Base-by-base conservation (phyloP, 2,888 invertebrate genomes). In the Acleris cristana region DNA sequence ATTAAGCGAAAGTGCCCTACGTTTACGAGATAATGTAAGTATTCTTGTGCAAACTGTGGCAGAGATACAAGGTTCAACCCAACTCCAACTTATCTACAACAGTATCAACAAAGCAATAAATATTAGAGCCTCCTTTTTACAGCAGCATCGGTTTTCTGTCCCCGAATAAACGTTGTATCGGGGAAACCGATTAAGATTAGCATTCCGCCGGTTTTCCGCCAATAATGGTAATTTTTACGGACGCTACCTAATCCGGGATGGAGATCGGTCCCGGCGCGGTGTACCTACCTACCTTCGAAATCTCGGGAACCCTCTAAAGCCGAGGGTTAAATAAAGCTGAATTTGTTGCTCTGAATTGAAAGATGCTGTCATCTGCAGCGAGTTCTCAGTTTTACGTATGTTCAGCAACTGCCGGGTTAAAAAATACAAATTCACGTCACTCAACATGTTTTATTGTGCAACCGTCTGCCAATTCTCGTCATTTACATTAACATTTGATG, bases 211-310 rank as follows among this genome's bases (percentile, higher is more conserved):
- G 48, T 58, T 58, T 57, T 48, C 58, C 48, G 48, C 58, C 58
- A 48, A 58, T 58, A 58, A 58, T 58, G 58, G 58, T 58, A 58
- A 58, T 58, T 58, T 58, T 58, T 58, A 58, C 48, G 45, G 57
- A 48, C 58, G 48, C 12, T 12, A 21, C 26, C 26, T 58, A 58
- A 58, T 58, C 58, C 58, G 48, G 26, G 56, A 10, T 21, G 23
- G 18, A 48, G 45, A 48, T 58, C 26, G 48, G n/a, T n/a, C 58
- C 48, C 1, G 10, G 48, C 14, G 48, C 18, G 44, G 44, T 44
- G 56, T 21, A 19, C 44, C 56, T 21, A 19, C 44, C 56, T 21
- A 18, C 44, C 56, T 56, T 21, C n/a, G 5, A 51, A 48, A 58
- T 26, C 58, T 58, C 58, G 58, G 26, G 45, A 58, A 45, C 48